These are phyloP conservation scores for Vesta saturnalis DNA, from an alignment of 2,888 invertebrate species.

Conservation along the genomic window DNA sequence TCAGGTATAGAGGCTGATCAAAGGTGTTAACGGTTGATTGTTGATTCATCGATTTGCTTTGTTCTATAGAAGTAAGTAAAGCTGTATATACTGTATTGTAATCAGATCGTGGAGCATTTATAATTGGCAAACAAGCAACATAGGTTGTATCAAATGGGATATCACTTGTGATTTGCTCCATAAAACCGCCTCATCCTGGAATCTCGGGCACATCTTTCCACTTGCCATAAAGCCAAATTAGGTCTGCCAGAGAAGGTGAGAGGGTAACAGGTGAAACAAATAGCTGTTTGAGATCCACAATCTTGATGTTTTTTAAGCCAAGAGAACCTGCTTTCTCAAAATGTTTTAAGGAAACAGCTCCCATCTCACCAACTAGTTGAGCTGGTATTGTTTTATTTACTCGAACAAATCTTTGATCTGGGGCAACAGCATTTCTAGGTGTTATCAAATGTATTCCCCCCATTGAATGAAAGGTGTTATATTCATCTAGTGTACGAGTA, in stretches of 20 bases:
- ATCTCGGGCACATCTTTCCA: not conserved
- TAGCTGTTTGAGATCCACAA: conserved; percentile 11
- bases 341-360: no score
- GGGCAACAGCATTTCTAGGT: not conserved
- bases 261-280: conserved; percentile 18
- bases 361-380: no score
- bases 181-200: conserved; percentile 18
- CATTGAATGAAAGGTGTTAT: not conserved
- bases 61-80: conserved; percentile 9
- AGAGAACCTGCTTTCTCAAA: no score
- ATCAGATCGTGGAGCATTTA: conserved; percentile 12
- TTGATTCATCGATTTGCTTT: conserved; percentile 18
- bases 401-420: not conserved
- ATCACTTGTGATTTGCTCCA: conserved; percentile 16
- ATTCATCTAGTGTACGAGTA: not conserved
- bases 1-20: conserved; percentile 16
- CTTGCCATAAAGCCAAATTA: conserved; percentile 21
- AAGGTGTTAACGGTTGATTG: conserved; percentile 14
- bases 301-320: conserved; percentile 13
- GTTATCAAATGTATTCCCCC: not conserved
- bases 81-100: conserved; percentile 14
- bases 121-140: conserved; percentile 14
- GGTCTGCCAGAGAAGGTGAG: conserved; percentile 12
- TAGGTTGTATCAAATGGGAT: no score
- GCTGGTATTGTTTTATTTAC: conserved; percentile 2